Evolutionary conservation across 2,797 vertebrate genomes (phyloP), one percentile per base, ranked within the genome.

Genomic region (Poliocrania exsul): DNA sequence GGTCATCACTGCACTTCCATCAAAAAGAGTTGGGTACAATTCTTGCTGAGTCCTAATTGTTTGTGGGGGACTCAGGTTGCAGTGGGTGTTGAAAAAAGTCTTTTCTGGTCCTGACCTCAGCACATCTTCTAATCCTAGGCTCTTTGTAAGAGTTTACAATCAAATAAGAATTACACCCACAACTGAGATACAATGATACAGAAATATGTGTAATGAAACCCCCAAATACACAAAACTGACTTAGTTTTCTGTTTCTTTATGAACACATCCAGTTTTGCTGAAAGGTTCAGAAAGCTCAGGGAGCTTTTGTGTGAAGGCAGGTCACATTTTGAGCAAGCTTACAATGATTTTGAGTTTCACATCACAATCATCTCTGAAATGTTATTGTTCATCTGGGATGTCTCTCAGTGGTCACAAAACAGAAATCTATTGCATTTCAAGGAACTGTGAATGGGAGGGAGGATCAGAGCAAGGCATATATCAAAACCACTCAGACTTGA

Each of bases 21-120:
- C 96, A 86, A 49, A 80, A 81, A 85, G 47, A 81, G 49, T n/a
- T 90, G 83, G 83, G 96, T 93, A 82, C 88, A 71, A 91, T 94
- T 96, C 90, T 94, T 5, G 88, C 95, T 95, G 93, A 96, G 93
- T 95, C 90, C 74, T 93, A 50, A 77, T 61, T 82, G 78, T 88
- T 94, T 88, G 82, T 62, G 93, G 78, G 91, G 78, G 57, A 84
- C 57, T 96, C 93, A 77, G 29, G 46, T 94, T 97, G 92, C 95
- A 92, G 67, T 26, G 58, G 74, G 49, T 75, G 77, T 72, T 75
- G 44, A 49, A 78, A 92, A 74, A 82, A 78, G 49, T 83, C 23
- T 90, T 87, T 78, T 81, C 90, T 86, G 82, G 47, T 38, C 73
- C 88, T 93, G 75, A 79, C 58, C 80, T 96, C 90, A 93, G 85